Evolutionary conservation across 2,797 vertebrate genomes (phyloP), one percentile per base, ranked within the genome.

Genomic region (Sebastolobus alascanus): DNA sequence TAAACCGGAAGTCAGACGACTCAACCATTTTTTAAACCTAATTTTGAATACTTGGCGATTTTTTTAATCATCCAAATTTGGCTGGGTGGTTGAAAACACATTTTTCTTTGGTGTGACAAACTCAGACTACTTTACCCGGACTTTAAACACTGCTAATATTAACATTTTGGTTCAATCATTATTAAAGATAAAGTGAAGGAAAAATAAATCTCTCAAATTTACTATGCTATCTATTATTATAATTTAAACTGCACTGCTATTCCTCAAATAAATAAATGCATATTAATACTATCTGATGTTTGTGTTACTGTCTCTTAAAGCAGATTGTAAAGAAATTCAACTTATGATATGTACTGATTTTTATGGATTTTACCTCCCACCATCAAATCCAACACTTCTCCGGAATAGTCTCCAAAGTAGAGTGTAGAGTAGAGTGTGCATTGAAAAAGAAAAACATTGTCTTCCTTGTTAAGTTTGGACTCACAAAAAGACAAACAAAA

Each of bases 251-350:
- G 10, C 55, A 50, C 46, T 50, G 46, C 18, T 50, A 50, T 50
- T 50, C 46, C 46, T 50, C 46, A 50, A 50, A 50, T 50, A 8
- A 50, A 50, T 50, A 50, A 50, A 50, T 20, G 18, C 46, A 50
- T 50, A 50, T 20, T 16, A 50, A 50, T 20, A 50, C 46, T 55
- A 18, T 50, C 9, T 70, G n/a, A 40, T 22, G 6, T 4, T 6
- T 82, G 31, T 56, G 20, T 75, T 8, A 77, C 12, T 80, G 38
- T 67, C 10, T 67, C 6, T 50, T 52, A 16, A 4, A 37, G 1
- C 4, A 7, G 31, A 68, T 63, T 10, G 18, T 50, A 12, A 67
- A 46, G 22, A 25, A 31, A 54, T 54, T 31, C 3, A 50, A 31
- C 8, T n/a, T 8, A 38, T 43, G 5, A 59, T 22, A 10, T 56